These are phyloP conservation scores for Procambarus clarkii DNA, from an alignment of 1,140 invertebrate species.

Conservation along the genomic window DNA sequence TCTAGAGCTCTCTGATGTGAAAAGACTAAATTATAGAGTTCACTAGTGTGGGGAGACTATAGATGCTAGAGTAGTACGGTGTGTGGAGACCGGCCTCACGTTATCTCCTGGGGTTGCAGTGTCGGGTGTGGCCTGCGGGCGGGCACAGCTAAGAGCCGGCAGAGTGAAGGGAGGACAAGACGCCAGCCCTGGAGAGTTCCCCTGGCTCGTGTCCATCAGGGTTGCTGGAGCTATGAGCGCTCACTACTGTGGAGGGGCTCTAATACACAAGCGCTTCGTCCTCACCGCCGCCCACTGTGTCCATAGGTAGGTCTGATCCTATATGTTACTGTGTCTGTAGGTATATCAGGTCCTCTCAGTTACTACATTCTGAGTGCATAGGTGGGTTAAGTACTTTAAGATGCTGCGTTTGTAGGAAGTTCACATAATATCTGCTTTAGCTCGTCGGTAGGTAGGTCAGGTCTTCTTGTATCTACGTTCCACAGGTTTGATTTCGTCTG, in stretches of 20 bases:
- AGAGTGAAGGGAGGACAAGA: slow-evolving; percentile 27
- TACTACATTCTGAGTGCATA: too few relatives aligned
- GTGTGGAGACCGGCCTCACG: background rate
- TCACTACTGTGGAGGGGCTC: slow-evolving; percentile 52
- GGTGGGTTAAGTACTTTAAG: too few relatives aligned
- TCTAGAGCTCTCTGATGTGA: too few relatives aligned
- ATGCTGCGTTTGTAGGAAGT: too few relatives aligned
- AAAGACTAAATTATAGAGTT: too few relatives aligned
- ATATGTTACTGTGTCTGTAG: too few relatives aligned
- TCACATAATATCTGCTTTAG: too few relatives aligned
- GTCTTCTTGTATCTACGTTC: too few relatives aligned
- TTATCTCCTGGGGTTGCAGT: slow-evolving; percentile 26
- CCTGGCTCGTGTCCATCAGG: slow-evolving; percentile 53
- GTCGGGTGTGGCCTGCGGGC: slow-evolving; percentile 37
- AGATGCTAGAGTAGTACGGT: background rate
- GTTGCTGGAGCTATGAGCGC: background rate
- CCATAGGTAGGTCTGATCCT: background rate
- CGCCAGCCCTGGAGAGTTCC: slow-evolving; percentile 37
- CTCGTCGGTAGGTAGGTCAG: too few relatives aligned
- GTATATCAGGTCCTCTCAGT: too few relatives aligned
- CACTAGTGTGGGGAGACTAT: too few relatives aligned
- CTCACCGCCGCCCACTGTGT: slow-evolving; percentile 59
- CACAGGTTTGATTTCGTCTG: too few relatives aligned
- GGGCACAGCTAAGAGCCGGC: background rate
- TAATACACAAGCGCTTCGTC: slow-evolving; percentile 51